Base-by-base conservation (phyloP, 2,888 invertebrate species). In the Cistogaster globosa region DNA sequence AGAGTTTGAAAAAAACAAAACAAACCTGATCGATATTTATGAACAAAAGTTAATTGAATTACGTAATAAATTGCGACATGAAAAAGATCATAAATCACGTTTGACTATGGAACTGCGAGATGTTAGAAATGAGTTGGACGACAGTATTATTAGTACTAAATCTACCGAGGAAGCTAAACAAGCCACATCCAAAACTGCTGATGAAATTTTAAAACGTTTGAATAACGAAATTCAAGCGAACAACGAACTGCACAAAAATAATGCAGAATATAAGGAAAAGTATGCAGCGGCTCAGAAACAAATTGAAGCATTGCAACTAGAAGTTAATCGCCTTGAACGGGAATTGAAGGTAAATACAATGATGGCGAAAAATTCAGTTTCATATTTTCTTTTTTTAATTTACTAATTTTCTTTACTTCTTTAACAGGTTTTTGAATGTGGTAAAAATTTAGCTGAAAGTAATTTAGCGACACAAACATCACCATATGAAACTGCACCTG, bases 21-120 rank as follows among this genome's bases (percentile, higher is more conserved):
- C 89, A 4, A 90, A 92, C 16, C 86, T 92, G 16, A 91, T 91
- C 0, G 93, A 93, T 20, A 91, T 92, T 14, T 93, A 93, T 53
- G 92, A 94, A 48, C 88, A 91, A 9, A 92, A 92, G 74, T 81
- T 94, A 51, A 87, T 90, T 20, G 93, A 94, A 20, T 88, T 94
- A 74, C 90, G 93, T 0, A 91, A 91, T 11, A 93, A 93, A 80
- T 80, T 93, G 4, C 92, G 92, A 4, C 86, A 92, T 9, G 94
- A 94, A 68, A 93, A 93, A 88, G 92, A 93, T 20, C 91, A 92
- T 1, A 89, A 93, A 55, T 92, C 92, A 6, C 92, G 92, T 16
- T 91, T 92, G 48, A 91, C 90, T 5, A 88, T 90, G 84, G 90
- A 92, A 82, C 67, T 92, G 36, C 89, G 90, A 26, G 91, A 90